Evolutionary conservation across 2,113 vertebrate genomes (phyloP).

Genomic region (Alaudala cheleensis): DNA sequence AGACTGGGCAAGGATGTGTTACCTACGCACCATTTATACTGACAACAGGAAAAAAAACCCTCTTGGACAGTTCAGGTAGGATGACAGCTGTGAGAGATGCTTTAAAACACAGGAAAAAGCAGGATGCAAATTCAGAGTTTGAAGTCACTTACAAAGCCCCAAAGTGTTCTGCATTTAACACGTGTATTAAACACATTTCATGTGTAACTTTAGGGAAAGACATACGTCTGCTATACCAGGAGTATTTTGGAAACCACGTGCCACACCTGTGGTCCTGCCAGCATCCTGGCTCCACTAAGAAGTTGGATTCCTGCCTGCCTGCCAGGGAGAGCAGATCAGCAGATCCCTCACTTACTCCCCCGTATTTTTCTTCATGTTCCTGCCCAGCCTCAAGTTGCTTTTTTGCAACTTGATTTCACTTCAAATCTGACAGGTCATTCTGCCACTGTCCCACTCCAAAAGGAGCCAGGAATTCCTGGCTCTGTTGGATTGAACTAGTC

Average conservation of each 20-base stretch:
- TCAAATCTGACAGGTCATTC: background rate
- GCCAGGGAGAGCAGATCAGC: background rate
- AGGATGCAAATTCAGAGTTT: accelerated
- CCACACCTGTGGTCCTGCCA: background rate
- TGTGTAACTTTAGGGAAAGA: background rate
- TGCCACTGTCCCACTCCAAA: background rate
- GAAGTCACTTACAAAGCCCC: background rate
- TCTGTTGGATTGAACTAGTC: background rate
- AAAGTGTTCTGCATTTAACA: background rate
- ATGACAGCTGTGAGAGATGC: background rate
- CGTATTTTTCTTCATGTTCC: background rate
- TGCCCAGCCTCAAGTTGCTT: background rate
- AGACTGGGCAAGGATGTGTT: background rate
- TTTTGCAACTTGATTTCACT: background rate
- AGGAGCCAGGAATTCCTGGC: background rate
- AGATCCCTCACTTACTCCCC: background rate
- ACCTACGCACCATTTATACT: background rate
- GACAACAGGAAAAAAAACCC: background rate
- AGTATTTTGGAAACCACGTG: background rate
- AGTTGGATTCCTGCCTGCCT: background rate
- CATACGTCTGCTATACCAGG: background rate
- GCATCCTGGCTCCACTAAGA: background rate
- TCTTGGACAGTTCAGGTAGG: background rate
- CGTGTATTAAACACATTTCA: background rate
- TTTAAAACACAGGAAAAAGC: background rate